Conservation (phyloP, 2,113 vertebrate species). For the Sylvia atricapilla region DNA sequence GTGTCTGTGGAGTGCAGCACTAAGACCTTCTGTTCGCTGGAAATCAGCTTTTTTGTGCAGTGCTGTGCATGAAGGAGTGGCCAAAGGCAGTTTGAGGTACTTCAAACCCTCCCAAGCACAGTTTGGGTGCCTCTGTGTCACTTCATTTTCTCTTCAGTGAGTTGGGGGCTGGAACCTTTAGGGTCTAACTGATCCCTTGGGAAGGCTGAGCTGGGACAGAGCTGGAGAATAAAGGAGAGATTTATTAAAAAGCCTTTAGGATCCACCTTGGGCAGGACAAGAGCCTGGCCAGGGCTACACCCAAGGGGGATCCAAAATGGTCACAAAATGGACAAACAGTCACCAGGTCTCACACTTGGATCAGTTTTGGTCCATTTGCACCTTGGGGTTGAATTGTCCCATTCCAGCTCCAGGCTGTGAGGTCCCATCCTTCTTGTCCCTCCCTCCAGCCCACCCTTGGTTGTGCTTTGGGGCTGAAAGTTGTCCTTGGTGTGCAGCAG, state of each 20-base stretch:
- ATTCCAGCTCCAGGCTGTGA: too few species aligned
- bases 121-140: background rate
- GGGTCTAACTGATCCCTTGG: background rate
- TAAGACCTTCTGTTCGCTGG: background rate
- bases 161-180: background rate
- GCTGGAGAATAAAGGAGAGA: background rate
- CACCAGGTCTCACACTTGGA: too few species aligned
- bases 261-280: background rate
- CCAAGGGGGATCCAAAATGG: too few species aligned
- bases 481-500: too few species aligned
- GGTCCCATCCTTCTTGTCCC: too few species aligned
- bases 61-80: background rate
- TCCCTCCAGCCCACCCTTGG: too few species aligned
- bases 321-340: too few species aligned
- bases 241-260: background rate
- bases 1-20: background rate
- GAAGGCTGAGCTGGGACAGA: background rate
- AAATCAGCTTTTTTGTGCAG: background rate
- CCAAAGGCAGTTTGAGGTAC: background rate
- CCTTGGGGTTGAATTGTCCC: too few species aligned
- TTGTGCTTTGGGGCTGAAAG: too few species aligned
- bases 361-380: too few species aligned
- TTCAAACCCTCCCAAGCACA: accelerated
- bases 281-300: background rate
- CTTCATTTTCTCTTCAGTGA: background rate